Base-by-base conservation (phyloP, 2,113 vertebrate species). In the Apaloderma vittatum region DNA sequence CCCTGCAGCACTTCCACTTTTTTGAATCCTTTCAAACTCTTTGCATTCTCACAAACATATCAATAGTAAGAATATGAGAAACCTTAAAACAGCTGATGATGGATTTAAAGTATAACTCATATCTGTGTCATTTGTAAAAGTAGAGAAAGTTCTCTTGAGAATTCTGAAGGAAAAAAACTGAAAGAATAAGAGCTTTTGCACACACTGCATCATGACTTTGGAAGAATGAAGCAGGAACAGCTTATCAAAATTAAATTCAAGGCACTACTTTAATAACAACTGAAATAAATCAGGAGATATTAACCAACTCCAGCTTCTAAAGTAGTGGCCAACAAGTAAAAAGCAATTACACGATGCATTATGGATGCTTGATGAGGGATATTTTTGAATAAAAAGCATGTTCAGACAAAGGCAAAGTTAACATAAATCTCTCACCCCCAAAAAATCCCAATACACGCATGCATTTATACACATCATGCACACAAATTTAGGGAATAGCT, bases 211-310 rank as follows among this genome's bases (percentile, higher is more conserved):
- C 32, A 27, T 77, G 37, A 51, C 45, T 94, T 92, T 9, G 9
- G 70, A 81, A 78, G 36, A 95, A 86, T 11, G 23, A 87, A 89
- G 8, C 4, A 36, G 20, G 26, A 54, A 48, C 12, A 86, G 9
- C 16, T 71, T 72, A 91, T 71, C 34, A 78, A 66, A 70, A 94
- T 73, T 66, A 70, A 82, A 88, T 85, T 93, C 81, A 62, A n/a
- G 67, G 18, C 15, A 70, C 10, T 70, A 12, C 4, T 86, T 93
- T 79, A 82, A 66, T 49, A 61, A 45, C 19, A 45, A 36, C 16
- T 95, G 37, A 78, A 89, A 85, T 65, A 92, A 93, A 66, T 70
- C 7, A 10, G 32, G 26, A 70, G 20, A 73, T 59, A 73, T 40
- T 68, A 85, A 83, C 30, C 1, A 7, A 46, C 17, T 88, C 45